Evolutionary conservation across 2,888 invertebrate genomes (phyloP), one percentile per base, ranked within the genome.

Genomic region (Lacanobia oleracea): DNA sequence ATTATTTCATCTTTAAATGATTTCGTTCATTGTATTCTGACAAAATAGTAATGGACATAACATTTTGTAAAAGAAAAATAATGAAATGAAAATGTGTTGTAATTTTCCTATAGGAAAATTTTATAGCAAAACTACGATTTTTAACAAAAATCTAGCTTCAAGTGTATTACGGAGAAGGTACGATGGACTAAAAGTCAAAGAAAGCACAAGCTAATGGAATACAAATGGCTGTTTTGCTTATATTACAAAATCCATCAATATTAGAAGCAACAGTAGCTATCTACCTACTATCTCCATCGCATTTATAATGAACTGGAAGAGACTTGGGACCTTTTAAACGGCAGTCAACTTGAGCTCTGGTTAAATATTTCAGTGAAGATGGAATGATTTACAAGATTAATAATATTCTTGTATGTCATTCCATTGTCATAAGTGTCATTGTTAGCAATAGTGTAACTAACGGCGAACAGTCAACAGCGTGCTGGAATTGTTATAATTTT

Each of bases 191-290:
- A 87, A 88, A 89, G 85, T 85, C 85, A 87, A 87, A 86, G 88
- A 86, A 84, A 86, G 82, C 76, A n/a, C n/a, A 70, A 83, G 87
- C 89, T 93, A 93, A 93, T 93, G 92, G 92, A 93, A 93, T 93
- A 93, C 91, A 92, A 93, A 94, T 93, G 90, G 90, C 88, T 90
- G 87, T 90, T 92, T 93, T 91, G 90, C 89, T 91, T 92, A 90
- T 91, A 90, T 85, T 90, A 87, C 89, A 91, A 90, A 92, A 92
- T 91, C 91, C 91, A 92, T 93, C 93, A 92, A 93, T 93, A 91
- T 90, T 90, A 88, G 85, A 91, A 89, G 85, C 88, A 77, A 86
- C 81, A 81, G 68, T 74, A 84, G 54, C 71, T 75, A 84, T 56
- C 70, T 75, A 84, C 60, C 65, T 73, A 80, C 62, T 70, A 51